Evolutionary conservation across 2,113 vertebrate genomes (phyloP).

Genomic region (Dicentrarchus labrax): DNA sequence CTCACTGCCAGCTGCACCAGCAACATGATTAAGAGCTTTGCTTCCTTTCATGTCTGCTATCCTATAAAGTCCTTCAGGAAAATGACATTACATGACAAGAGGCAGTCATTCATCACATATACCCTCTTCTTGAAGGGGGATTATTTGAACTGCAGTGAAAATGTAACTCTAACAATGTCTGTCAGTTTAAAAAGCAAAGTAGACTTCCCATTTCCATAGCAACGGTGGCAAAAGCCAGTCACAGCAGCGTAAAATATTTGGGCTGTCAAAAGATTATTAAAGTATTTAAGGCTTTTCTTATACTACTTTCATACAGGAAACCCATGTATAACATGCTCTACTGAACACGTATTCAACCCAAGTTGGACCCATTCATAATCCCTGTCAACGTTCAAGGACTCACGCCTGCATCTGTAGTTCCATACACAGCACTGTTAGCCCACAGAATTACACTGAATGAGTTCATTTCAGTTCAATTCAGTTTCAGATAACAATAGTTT

Average conservation of each 20-base stretch:
- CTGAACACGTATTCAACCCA: constrained; percentile 41
- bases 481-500: constrained; percentile 4
- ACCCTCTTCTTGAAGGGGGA: constrained; percentile 31
- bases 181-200: constrained; percentile 34
- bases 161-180: constrained; percentile 38
- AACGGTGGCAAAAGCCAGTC: constrained; percentile 34
- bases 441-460: constrained; percentile 7
- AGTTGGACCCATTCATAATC: constrained; percentile 45
- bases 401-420: constrained; percentile 21
- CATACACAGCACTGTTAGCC: neutral
- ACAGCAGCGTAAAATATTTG: constrained; percentile 20
- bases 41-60: constrained; percentile 21
- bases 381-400: constrained; percentile 44
- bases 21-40: constrained; percentile 1
- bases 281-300: constrained; percentile 54
- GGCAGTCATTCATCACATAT: constrained; percentile 35
- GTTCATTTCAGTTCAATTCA: neutral
- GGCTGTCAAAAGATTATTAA: constrained; percentile 59
- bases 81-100: constrained; percentile 49
- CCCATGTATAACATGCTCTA: constrained; percentile 44
- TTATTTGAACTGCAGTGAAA: constrained; percentile 46
- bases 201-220: constrained; percentile 42
- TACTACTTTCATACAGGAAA: constrained; percentile 27
- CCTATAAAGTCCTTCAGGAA: constrained; percentile 36
- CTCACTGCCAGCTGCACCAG: neutral